Percentiles rank a stretch among this genome's conserved stretches.
phyloP scores from a whole-genome alignment of 2,113 vertebrate species.

The Ivindomyrus marchei region DNA sequence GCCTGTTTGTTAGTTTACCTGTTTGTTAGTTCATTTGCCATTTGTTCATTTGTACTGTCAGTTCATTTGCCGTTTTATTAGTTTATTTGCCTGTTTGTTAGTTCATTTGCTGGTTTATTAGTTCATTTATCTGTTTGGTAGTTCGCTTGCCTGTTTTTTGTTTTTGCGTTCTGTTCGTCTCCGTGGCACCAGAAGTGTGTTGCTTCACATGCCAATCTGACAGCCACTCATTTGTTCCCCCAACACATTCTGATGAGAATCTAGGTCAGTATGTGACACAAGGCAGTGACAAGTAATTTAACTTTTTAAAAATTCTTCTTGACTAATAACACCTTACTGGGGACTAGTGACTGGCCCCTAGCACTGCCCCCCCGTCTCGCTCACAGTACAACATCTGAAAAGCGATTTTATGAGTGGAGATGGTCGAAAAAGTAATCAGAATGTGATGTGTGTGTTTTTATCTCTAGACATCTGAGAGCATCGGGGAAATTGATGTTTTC shows the following conservation, averaged over 20 bases:
- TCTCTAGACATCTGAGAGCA: background rate
- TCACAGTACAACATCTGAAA: background rate
- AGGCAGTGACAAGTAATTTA: background rate
- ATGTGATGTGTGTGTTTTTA: background rate
- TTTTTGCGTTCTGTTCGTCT: background rate
- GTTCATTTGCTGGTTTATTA: background rate
- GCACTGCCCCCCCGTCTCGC: background rate
- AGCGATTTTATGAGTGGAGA: background rate
- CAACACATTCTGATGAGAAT: background rate
- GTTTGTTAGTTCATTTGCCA: background rate
- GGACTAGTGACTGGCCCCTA: background rate
- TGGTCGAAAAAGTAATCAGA: background rate
- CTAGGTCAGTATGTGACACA: constrained; percentile 13
- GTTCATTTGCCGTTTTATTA: background rate
- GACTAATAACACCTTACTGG: background rate
- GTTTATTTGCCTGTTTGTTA: background rate
- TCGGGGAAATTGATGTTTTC: background rate
- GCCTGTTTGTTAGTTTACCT: background rate
- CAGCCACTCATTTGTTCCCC: background rate
- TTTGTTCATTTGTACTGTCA: background rate
- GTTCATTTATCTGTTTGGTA: too few species aligned
- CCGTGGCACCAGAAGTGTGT: background rate
- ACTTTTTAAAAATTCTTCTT: background rate
- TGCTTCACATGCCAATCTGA: background rate
- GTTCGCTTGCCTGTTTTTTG: too few species aligned